Base-by-base conservation (phyloP, 2,888 invertebrate species). In the Limnephilus rhombicus region DNA sequence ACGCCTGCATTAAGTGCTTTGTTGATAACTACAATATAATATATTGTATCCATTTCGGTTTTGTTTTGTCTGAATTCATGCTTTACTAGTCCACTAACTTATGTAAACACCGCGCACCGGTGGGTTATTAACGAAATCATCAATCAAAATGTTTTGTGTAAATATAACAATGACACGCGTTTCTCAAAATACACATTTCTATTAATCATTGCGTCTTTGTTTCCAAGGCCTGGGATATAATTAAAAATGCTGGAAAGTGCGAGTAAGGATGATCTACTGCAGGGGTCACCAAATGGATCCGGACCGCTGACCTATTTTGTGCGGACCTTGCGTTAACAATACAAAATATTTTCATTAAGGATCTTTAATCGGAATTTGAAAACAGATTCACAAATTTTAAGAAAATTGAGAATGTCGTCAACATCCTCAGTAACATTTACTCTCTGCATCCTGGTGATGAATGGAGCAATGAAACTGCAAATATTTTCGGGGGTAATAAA, bases 201-300 rank as follows among this genome's bases (percentile, higher is more conserved):
- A 34, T 82, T 82, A 82, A 82, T 82, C 82, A 82, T 82, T 82
- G 7, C 34, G 82, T 34, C 31, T 82, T 82, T 31, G 31, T 82
- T 82, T 82, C 18, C 31, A 31, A 82, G 68, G 24, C 9, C 68
- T 24, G 4, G 9, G 68, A 68, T 68, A 68, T 68, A 68, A 45
- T 68, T 68, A 68, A 68, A 68, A 68, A 68, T 24, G 9, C 24
- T 68, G 53, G 53, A 68, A 24, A 68, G 5, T 4, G 68, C 68
- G 24, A 68, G 18, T n/a, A 68, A 24, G 68, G 24, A 68, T 68
- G n/a, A 68, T 68, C 24, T 68, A n/a, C 2, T 68, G 9, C 1
- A n/a, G n/a, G n/a, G n/a, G n/a, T n/a, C n/a, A n/a, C n/a, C n/a
- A n/a, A n/a, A n/a, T n/a, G n/a, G n/a, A n/a, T n/a, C n/a, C n/a